Conservation (phyloP, 2,888 invertebrate species). For the Parapristionchus giblindavisi region DNA sequence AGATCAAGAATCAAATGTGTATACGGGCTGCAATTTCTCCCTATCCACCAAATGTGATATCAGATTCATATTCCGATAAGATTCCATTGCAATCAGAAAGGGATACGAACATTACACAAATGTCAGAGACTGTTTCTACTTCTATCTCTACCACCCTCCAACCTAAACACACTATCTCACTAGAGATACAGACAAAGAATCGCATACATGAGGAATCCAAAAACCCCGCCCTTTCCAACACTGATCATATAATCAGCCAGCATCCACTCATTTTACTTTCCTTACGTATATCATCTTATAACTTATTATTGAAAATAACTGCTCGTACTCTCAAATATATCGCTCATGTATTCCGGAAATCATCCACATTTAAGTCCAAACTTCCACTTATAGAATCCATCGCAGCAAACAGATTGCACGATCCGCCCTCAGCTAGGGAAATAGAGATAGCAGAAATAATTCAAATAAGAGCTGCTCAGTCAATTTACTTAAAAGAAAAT, state of each 20-base stretch:
- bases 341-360: background rate
- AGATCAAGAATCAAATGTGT: background rate
- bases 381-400: background rate
- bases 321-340: background rate
- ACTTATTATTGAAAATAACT: background rate
- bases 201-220: too few relatives aligned
- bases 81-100: too few relatives aligned
- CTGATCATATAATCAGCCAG: too few relatives aligned
- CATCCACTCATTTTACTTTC: too few relatives aligned
- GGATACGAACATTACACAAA: too few relatives aligned
- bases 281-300: too few relatives aligned
- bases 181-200: too few relatives aligned
- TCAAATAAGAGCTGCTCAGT: background rate
- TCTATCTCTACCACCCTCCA: too few relatives aligned
- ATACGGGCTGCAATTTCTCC: background rate
- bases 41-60: background rate
- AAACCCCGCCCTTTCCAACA: too few relatives aligned
- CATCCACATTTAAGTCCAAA: background rate
- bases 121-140: too few relatives aligned
- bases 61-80: background rate
- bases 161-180: too few relatives aligned
- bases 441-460: background rate
- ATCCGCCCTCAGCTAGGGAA: background rate
- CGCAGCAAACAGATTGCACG: too few relatives aligned
- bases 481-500: background rate